These are phyloP conservation scores for Drosophila varians DNA, from an alignment of 1,140 invertebrate species.

Conservation along the genomic window DNA sequence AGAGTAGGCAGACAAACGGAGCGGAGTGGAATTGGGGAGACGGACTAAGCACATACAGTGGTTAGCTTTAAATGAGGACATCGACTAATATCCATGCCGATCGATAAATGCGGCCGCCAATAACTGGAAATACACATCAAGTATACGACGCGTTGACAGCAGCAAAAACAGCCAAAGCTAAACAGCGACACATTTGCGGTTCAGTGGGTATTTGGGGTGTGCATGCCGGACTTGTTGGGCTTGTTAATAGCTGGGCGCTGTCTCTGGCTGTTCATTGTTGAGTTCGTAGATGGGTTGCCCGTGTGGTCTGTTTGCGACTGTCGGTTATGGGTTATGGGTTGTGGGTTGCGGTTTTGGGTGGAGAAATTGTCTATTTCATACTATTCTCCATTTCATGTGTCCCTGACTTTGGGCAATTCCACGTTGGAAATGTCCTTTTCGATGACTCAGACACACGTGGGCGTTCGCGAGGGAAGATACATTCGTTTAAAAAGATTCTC, in stretches of 20 bases:
- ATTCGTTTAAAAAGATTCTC: too few species aligned
- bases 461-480: too few species aligned
- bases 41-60: constrained; percentile 18
- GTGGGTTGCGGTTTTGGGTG: constrained; percentile 17
- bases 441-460: constrained; percentile 23
- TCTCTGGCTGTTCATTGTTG: constrained; percentile 19
- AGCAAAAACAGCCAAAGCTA: constrained; percentile 11
- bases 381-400: not conserved
- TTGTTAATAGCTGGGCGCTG: constrained; percentile 27
- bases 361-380: constrained; percentile 4
- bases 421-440: not conserved
- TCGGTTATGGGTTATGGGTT: not conserved
- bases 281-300: constrained; percentile 11
- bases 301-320: not conserved
- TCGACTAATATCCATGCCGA: constrained; percentile 77
- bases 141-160: constrained; percentile 70
- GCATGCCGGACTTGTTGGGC: constrained; percentile 20
- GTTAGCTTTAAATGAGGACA: constrained; percentile 68
- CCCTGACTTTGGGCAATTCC: constrained; percentile 4
- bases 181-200: constrained; percentile 53
- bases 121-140: constrained; percentile 77
- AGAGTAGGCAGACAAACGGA: constrained; percentile 46
- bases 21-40: constrained; percentile 15
- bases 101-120: constrained; percentile 71
- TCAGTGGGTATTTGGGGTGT: constrained; percentile 68